A percentile compares a stretch with the other conserved stretches of the same genome.
These are phyloP conservation scores for Drosophila varians DNA, from an alignment of 1,140 invertebrate genomes.

Conservation along the genomic window DNA sequence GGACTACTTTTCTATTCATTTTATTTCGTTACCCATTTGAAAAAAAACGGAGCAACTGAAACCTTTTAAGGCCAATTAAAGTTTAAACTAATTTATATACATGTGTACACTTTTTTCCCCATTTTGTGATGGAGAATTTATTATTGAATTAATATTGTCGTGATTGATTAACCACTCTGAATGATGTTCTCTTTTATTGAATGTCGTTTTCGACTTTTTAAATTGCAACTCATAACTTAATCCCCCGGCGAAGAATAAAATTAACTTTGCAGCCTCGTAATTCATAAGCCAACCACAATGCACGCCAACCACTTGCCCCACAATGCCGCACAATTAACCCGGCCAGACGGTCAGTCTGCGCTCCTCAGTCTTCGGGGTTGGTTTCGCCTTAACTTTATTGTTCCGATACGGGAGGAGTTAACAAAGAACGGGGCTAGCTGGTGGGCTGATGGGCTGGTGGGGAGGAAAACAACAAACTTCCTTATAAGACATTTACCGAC, in stretches of 20 bases:
- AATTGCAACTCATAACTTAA: neutral
- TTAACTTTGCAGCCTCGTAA: conserved; percentile 47
- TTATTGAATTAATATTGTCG: no score
- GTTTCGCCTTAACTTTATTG: conserved; percentile 42
- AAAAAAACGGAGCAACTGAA: no score
- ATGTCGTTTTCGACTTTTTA: neutral
- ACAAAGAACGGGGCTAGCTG: neutral
- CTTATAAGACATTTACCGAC: conserved; percentile 59
- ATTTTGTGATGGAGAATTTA: no score
- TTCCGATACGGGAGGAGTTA: conserved; percentile 20
- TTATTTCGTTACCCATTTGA: no score
- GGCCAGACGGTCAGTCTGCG: conserved; percentile 43
- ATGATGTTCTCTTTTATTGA: neutral
- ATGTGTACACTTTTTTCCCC: no score
- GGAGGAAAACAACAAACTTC: conserved; percentile 26
- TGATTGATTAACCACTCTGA: neutral
- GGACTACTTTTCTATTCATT: no score
- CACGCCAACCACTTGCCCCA: conserved; percentile 37
- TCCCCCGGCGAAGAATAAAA: conserved; percentile 13
- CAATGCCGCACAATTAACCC: conserved; percentile 45
- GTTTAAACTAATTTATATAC: no score
- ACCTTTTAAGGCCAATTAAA: no score
- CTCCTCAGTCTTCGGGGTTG: neutral
- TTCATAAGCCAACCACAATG: conserved; percentile 44
- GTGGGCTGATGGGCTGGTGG: neutral